These are phyloP conservation scores for silkworm (Bombyx mori) DNA, from an alignment of 1,140 invertebrate genomes.

Conservation along the genomic window DNA sequence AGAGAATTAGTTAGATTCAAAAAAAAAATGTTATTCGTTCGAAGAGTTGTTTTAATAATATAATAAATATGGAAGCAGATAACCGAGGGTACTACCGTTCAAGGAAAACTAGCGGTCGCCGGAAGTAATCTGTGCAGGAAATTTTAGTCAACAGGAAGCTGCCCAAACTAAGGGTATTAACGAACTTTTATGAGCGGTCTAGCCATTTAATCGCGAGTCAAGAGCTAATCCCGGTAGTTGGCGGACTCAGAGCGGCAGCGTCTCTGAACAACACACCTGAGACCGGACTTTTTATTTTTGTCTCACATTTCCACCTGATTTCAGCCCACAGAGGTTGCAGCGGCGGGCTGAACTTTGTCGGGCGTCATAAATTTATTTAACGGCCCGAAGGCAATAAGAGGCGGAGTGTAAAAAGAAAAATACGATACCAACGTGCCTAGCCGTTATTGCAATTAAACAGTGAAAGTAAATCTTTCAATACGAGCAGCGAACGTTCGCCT, in stretches of 20 bases:
- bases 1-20: conserved; percentile 16
- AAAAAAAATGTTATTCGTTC: too few species aligned
- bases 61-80: conserved; percentile 16
- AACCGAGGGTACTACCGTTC: conserved; percentile 33
- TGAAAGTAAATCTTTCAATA: conserved; percentile 72
- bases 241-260: conserved; percentile 9
- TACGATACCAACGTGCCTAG: conserved; percentile 70
- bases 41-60: too few species aligned
- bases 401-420: conserved; percentile 70
- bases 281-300: conserved; percentile 55
- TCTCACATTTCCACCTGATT: conserved; percentile 63
- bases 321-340: conserved; percentile 43
- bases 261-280: conserved; percentile 49
- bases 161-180: conserved; percentile 60
- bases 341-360: conserved; percentile 67
- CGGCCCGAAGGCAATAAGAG: conserved; percentile 69
- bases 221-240: conserved; percentile 44
- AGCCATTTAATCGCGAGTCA: conserved; percentile 57
- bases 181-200: conserved; percentile 62
- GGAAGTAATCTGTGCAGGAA: conserved; percentile 45
- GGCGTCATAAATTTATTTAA: conserved; percentile 71
- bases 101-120: conserved; percentile 36
- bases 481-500: conserved; percentile 58
- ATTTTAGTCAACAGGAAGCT: conserved; percentile 44
- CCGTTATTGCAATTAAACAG: conserved; percentile 72